Base-by-base conservation (phyloP, 1,140 invertebrate genomes). In the Tigriopus japonicus region DNA sequence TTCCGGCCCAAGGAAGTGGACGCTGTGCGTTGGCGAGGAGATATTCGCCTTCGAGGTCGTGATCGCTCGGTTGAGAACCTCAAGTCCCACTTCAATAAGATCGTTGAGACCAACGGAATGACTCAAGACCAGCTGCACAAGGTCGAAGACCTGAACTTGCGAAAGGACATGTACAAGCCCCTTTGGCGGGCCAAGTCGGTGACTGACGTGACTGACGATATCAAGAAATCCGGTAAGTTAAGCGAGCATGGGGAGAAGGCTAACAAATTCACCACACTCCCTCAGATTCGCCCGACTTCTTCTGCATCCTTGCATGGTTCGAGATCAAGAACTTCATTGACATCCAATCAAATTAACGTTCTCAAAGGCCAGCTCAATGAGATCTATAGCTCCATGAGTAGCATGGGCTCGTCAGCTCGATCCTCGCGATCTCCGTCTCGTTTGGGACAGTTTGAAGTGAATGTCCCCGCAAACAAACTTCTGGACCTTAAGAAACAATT, bases 301-400 rank as follows among this genome's bases (percentile, higher is more conserved):
- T 49, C 45, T 9, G 9, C 28, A 35, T 35, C 28, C 9, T 35
- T 35, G 28, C 28, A 35, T 35, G 28, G 28, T 35, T 35, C 28
- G 28, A 54, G 52, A 24, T 54, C 52, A 21, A 15, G 52, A 17
- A 54, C 21, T 42, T 58, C 56, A 13, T 41, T 58, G 21, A 35
- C 56, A 3, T 17, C 23, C 17, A 17, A 58, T 15, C 56, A 58
- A 42, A 41, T 58, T 3, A 41, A 23, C 23, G n/a, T 15, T 17
- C 40, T 58, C 5, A 58, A 58, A 42, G 40, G 42, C 42, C 56
- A 58, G 40, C 40, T 58, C n/a, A 58, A 28, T 40, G 56, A 58
- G 17, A 58, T 58, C 40, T 41, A 40, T 17, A 42, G 40, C 40
- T 35, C 23, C n/a, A 54, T 21, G 35, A n/a, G 21, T 13, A 54